Evolutionary conservation across 2,888 invertebrate species (phyloP), one percentile per base, ranked within the genome.

Genomic region (Gerris lacustris): DNA sequence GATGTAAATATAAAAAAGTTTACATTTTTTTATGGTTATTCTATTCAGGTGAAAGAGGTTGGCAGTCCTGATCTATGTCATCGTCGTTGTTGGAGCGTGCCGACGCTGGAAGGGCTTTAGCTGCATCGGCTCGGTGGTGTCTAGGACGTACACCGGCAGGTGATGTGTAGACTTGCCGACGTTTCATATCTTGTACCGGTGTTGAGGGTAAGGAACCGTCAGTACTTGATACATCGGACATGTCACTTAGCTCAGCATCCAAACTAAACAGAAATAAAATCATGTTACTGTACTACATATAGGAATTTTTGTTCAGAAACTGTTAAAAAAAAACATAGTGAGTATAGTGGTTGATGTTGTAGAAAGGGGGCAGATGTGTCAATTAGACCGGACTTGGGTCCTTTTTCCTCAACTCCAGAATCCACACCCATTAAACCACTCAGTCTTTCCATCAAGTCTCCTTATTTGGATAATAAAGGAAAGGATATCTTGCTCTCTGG

Each of bases 101-200:
- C 7, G 7, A n/a, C 1, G 9, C 31, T n/a, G 18, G 17, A 18
- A 31, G 17, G 7, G 31, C 9, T 64, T 64, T 64, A 55, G 55
- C 55, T 11, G 55, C 9, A 11, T 55, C 15, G 31, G 31, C 31
- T 31, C 31, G 1, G 31, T 31, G 31, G 9, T 15, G 55, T 64
- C 17, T 64, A 9, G 31, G 17, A 9, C 7, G 18, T 9, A 9
- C 9, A 64, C 31, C 31, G 4, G 17, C 64, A 43, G 69, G 64
- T 17, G 44, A 67, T 44, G 70, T 72, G 63, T 31, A 69, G 31
- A 63, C 44, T 6, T 47, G 62, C 11, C 71, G 64, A 45, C 75
- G 72, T 66, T 75, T 75, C 67, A 68, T 63, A 15, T 73, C 75
- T 67, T 75, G 75, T 9, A 73, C 72, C 43, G 75, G 75, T 31